These are phyloP conservation scores for Manacus vitellinus DNA, from an alignment of 2,113 vertebrate genomes.

Conservation along the genomic window DNA sequence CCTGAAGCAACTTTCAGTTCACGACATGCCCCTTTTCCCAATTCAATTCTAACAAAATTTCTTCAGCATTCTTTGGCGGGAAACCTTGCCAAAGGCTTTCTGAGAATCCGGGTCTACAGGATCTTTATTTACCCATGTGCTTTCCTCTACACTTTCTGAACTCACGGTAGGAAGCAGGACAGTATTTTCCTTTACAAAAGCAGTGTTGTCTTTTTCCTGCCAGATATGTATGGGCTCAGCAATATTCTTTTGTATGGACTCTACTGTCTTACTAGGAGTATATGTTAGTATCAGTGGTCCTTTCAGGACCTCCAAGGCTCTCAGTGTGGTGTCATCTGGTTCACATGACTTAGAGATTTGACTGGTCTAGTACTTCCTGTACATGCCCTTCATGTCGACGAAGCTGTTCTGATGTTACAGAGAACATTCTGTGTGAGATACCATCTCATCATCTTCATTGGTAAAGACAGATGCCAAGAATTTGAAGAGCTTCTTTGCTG, in stretches of 20 bases:
- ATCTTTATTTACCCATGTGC: background rate
- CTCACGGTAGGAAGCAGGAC: background rate
- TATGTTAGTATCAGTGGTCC: background rate
- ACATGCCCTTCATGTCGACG: background rate
- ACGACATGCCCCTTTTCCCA: background rate
- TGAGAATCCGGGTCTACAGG: background rate
- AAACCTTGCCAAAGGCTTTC: background rate
- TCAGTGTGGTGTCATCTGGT: background rate
- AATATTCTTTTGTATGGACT: background rate
- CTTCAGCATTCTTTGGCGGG: background rate
- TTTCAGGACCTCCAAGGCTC: background rate
- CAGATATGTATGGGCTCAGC: background rate
- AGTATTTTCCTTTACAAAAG: background rate
- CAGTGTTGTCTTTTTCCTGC: background rate
- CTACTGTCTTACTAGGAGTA: background rate
- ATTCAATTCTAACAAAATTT: background rate
- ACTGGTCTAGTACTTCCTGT: background rate
- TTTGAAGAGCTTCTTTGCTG: background rate
- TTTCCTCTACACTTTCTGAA: background rate
- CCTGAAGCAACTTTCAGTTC: background rate
- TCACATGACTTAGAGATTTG: background rate
- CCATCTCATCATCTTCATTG: background rate
- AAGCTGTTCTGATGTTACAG: background rate
- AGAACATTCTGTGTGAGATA: background rate
- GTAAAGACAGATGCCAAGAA: background rate